phyloP scores from a whole-genome alignment of 1,140 invertebrate species.

The Calephelis nemesis region DNA sequence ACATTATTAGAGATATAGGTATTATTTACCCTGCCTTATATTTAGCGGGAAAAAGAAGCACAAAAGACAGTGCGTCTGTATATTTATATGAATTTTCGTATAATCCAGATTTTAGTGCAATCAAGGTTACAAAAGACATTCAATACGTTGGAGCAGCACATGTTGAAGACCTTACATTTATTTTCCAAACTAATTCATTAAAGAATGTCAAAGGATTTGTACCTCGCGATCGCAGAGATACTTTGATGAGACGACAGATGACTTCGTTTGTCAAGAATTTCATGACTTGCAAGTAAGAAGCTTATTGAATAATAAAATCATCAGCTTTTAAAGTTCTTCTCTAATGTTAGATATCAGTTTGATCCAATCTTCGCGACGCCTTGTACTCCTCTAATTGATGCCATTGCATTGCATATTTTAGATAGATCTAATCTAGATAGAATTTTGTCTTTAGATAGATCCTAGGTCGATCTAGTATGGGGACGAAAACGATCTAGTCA shows the following conservation, averaged over 20 bases:
- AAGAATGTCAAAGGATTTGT: slow-evolving; percentile 22
- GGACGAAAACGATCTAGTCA: too few species aligned
- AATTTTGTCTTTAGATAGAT: too few species aligned
- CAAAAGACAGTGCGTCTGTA: slow-evolving; percentile 31
- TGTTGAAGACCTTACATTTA: slow-evolving; percentile 52
- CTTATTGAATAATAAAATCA: not conserved
- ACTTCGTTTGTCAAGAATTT: slow-evolving; percentile 43
- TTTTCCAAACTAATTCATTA: slow-evolving; percentile 46
- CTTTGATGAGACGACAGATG: slow-evolving; percentile 38
- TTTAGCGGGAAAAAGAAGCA: slow-evolving; percentile 32
- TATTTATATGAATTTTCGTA: slow-evolving; percentile 52
- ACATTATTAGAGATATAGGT: slow-evolving; percentile 38
- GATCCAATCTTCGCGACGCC: not conserved
- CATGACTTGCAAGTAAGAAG: slow-evolving; percentile 41
- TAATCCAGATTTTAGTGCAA: slow-evolving; percentile 35
- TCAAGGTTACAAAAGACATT: slow-evolving; percentile 36
- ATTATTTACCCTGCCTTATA: slow-evolving; percentile 48
- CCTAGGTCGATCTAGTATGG: too few species aligned
- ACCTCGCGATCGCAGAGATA: slow-evolving; percentile 22
- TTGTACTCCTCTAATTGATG: too few species aligned
- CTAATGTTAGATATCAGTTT: slow-evolving; percentile 12
- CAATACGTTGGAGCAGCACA: slow-evolving; percentile 46
- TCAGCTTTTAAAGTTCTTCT: slow-evolving; percentile 1
- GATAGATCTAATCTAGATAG: too few species aligned
- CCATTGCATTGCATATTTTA: too few species aligned